A percentile compares a stretch with the other conserved stretches of the same genome.
phyloP scores from a whole-genome alignment of 2,888 invertebrate genomes.

The Campopleginae sp. region DNA sequence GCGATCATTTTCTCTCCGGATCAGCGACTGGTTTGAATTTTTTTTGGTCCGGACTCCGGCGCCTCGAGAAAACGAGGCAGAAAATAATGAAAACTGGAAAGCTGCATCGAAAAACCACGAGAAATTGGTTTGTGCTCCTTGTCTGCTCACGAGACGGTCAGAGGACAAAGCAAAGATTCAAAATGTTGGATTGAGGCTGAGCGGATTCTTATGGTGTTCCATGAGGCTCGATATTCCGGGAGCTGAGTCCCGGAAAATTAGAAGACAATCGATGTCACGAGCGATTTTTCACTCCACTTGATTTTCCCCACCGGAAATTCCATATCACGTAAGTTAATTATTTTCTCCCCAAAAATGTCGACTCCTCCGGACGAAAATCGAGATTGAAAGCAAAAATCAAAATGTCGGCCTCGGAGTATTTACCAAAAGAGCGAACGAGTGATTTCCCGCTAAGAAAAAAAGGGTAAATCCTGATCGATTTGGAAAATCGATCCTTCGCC shows the following conservation, averaged over 20 bases:
- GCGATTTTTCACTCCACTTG: not conserved
- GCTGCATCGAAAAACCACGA: not conserved
- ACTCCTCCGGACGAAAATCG: not conserved
- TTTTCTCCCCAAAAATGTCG: not conserved
- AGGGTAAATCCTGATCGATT: not conserved
- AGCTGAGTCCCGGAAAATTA: not conserved
- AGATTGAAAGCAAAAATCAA: not conserved
- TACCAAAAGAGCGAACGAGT: not conserved
- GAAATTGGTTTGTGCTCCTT: not conserved
- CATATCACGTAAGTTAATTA: conserved; percentile 11
- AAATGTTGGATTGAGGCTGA: not conserved
- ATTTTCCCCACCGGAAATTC: not conserved
- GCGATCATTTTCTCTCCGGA: not conserved
- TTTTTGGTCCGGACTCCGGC: not conserved
- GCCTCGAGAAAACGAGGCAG: not conserved
- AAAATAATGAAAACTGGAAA: not conserved
- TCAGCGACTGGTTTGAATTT: not conserved
- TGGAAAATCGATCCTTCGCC: not conserved
- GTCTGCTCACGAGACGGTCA: not conserved
- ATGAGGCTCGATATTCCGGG: not conserved
- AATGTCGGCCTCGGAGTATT: not conserved
- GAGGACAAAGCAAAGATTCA: not conserved
- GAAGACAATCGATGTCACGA: not conserved
- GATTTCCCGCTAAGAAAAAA: not conserved
- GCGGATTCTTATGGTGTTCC: not conserved